Base-by-base conservation (phyloP, 2,113 vertebrate species). In the Micromys minutus region DNA sequence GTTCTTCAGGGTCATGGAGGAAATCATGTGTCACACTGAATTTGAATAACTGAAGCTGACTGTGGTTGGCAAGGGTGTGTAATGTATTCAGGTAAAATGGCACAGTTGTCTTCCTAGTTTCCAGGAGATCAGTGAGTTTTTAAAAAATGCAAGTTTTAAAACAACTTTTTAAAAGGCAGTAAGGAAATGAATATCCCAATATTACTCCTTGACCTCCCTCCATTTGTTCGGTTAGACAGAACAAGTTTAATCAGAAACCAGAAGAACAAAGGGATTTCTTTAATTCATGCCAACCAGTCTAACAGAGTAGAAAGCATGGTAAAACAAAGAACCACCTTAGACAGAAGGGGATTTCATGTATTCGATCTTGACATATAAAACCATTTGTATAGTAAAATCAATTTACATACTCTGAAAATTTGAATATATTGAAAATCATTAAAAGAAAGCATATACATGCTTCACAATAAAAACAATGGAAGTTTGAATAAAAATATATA, bases 81-180 rank as follows among this genome's bases (percentile, higher is more conserved):
- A 29, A 5, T 12, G 26, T 0, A 1, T 22, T 4, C 36, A n/a
- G 0, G 34, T 39, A 17, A 36, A 16, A 83, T 7, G 16, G 10
- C 26, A 74, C 4, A 39, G 42, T 36, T 19, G 31, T 36, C 15
- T 87, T 45, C 21, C 7, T 55, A 42, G 15, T 5, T 22, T 84
- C 61, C 9, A 59, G 22, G 11, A 61, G 7, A 21, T 7, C 1
- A 8, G 12, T 61, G 42, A 15, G 5, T 21, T 72, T 63, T 88
- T 83, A 36, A 87, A 67, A 4, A 5, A 63, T 50, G 55, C 7
- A 50, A 92, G 16, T 13, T 83, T 45, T 75, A 83, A 81, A 59
- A 6, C 22, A 74, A n/a, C 17, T 29, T 75, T 57, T 65, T 31
- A 67, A 45, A 29, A 39, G 11, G 4, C 8, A n/a, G 1, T 22